A percentile compares a stretch with the other conserved stretches of the same genome.
These are phyloP conservation scores for Paguma larvata DNA, from an alignment of 2,797 vertebrate genomes.

Conservation along the genomic window DNA sequence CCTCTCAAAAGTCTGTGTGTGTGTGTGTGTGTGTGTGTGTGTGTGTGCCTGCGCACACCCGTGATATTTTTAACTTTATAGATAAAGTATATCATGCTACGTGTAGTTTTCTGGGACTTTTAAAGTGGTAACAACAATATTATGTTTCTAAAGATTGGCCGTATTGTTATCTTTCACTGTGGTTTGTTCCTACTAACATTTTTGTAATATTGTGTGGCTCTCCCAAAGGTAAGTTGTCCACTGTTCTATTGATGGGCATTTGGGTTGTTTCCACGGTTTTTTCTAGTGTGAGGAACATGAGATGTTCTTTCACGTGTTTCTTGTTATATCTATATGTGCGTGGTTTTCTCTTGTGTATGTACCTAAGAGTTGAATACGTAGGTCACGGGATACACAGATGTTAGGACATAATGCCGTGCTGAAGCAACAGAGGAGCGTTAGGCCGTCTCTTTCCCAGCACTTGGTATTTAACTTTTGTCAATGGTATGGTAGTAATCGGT, in stretches of 20 bases:
- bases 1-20: background rate
- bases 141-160: background rate
- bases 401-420: background rate
- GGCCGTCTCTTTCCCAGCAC: background rate
- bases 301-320: background rate
- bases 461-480: slow-evolving; percentile 1
- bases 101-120: background rate
- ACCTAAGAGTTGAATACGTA: background rate
- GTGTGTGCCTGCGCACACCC: fast-evolving
- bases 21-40: background rate
- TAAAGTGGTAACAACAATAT: background rate
- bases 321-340: background rate
- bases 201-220: background rate
- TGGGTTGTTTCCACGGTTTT: background rate
- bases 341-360: background rate
- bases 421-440: background rate
- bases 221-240: background rate
- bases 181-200: background rate
- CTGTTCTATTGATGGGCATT: background rate
- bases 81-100: background rate
- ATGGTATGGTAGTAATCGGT: background rate
- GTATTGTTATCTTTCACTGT: background rate
- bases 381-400: background rate
- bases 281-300: background rate
- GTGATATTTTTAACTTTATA: background rate